These are phyloP conservation scores for Ostrea edulis DNA, from an alignment of 1,140 invertebrate genomes.

Conservation along the genomic window DNA sequence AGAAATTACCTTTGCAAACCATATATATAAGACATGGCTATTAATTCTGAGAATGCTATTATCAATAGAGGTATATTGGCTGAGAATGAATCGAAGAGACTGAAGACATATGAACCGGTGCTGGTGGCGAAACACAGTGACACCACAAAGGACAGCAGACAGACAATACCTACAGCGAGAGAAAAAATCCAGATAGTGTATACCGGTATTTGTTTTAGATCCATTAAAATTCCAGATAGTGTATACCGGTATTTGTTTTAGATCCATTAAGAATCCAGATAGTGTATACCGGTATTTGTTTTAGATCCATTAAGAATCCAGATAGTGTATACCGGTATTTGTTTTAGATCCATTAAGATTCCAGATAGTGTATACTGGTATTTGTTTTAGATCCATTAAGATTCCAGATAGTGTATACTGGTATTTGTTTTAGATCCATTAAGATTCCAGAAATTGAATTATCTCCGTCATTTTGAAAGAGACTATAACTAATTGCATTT, in stretches of 20 bases:
- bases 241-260: neutral
- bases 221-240: slow-evolving; percentile 14
- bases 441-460: too few species aligned
- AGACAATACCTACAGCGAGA: slow-evolving; percentile 61
- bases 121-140: slow-evolving; percentile 64
- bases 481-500: too few species aligned
- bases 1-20: slow-evolving; percentile 64
- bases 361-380: neutral
- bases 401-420: neutral
- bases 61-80: slow-evolving; percentile 67
- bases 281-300: neutral
- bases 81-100: slow-evolving; percentile 65
- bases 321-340: neutral
- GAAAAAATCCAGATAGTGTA: slow-evolving; percentile 32
- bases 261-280: slow-evolving; percentile 23
- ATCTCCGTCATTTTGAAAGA: too few species aligned
- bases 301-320: slow-evolving; percentile 19
- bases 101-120: slow-evolving; percentile 66
- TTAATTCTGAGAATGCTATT: slow-evolving; percentile 66
- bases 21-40: slow-evolving; percentile 66
- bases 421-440: neutral
- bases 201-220: neutral
- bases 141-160: slow-evolving; percentile 58
- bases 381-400: neutral
- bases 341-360: neutral